Percentiles rank a stretch among this genome's conserved stretches.
These are phyloP conservation scores for Nasonia oneida DNA, from an alignment of 2,888 invertebrate species.

Conservation along the genomic window DNA sequence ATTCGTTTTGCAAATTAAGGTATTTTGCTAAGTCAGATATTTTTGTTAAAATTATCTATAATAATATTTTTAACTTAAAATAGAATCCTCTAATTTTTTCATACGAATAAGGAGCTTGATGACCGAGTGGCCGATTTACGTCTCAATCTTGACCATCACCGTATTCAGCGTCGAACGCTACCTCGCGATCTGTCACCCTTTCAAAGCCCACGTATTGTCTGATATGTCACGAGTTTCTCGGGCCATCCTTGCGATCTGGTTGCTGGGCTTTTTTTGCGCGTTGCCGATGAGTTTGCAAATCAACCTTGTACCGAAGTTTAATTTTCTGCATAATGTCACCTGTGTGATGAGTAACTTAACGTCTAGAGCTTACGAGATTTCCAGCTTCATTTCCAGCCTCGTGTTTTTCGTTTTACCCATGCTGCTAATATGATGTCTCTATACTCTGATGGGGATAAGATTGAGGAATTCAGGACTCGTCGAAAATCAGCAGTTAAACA, in stretches of 20 bases:
- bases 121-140: slow-evolving; percentile 74
- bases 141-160: slow-evolving; percentile 92
- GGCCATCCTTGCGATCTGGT: slow-evolving; percentile 88
- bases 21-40: neutral
- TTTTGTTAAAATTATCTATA: no score
- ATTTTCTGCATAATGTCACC: neutral
- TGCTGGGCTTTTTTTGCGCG: slow-evolving; percentile 86
- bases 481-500: neutral
- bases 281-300: slow-evolving; percentile 81
- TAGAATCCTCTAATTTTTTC: no score
- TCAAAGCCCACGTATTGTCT: slow-evolving; percentile 87
- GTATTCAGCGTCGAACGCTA: slow-evolving; percentile 93
- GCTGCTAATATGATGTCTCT: neutral
- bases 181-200: slow-evolving; percentile 92
- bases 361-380: neutral
- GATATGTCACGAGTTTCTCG: slow-evolving; percentile 83
- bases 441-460: neutral
- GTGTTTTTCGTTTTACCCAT: slow-evolving; percentile 1
- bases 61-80: no score
- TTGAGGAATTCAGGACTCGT: neutral
- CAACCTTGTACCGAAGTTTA: neutral
- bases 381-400: neutral
- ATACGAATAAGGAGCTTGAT: neutral
- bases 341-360: neutral
- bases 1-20: neutral